Evolutionary conservation across 2,113 vertebrate species (phyloP), one percentile per base, ranked within the genome.

Genomic region (Nasalis larvatus): DNA sequence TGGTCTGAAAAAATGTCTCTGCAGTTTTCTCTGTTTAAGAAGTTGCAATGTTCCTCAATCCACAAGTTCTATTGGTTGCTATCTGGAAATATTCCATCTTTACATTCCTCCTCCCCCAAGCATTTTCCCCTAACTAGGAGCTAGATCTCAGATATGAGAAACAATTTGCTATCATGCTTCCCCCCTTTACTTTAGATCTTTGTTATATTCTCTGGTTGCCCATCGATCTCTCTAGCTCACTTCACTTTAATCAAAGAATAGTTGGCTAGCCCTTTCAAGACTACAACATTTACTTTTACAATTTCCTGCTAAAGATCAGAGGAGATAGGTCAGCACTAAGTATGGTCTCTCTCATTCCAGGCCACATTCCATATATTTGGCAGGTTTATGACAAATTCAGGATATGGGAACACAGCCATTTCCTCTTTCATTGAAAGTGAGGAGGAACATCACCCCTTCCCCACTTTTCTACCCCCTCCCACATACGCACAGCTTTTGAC

Each of bases 241-340:
- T 83, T 87, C 35, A 21, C 69, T 81, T 88, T 93, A 81, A 95
- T 89, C 73, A 95, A 97, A 88, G 81, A 91, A 91, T 54, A 63
- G 66, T 4, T 91, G n/a, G 16, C 45, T 56, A 20, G 35, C n/a
- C 30, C 63, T 81, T 95, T 84, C 71, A 85, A 93, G 78, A 63
- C n/a, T 40, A 4, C 71, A 91, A 81, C 66, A 74, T 91, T 85
- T 74, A 88, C 69, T 77, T 87, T 90, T 78, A 90, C 47, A 93
- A 86, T 96, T 96, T 96, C 78, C 95, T 91, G 71, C 83, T 93
- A 17, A 91, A 89, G 71, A 95, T 95, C 69, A 84, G 32, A 96
- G 63, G 71, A 95, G 60, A 84, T 18, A 91, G 35, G 32, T 89
- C 45, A 42, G 52, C 35, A 86, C 69, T 47, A 84, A 84, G 66